Evolutionary conservation across 2,113 vertebrate genomes (phyloP), one percentile per base, ranked within the genome.

Genomic region (Menura novaehollandiae): DNA sequence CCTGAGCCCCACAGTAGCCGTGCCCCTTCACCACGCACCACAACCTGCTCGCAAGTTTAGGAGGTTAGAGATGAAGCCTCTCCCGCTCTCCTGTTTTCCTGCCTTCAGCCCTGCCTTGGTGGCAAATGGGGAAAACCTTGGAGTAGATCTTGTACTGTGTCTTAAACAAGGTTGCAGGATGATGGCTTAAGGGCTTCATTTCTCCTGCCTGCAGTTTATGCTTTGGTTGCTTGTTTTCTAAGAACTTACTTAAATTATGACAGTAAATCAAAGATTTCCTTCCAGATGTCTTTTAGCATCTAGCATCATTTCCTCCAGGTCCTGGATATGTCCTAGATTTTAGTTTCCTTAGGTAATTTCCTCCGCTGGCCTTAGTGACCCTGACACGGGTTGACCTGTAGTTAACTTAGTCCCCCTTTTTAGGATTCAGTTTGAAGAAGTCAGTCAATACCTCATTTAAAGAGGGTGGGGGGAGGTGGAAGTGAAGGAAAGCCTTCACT

Each of bases 321-420:
- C 95, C 93, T 95, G 85, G 84, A 89, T 94, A 96, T 97, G 94
- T 96, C 93, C 97, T 93, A 96, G 93, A 97, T 98, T 97, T 98
- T 91, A 93, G 93, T 96, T 97, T 98, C 96, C 92, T 97, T 96
- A 91, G 95, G 93, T 96, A 97, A 97, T 97, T 97, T 97, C 95
- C 96, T 97, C 87, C 74, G 51, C 91, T 91, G 88, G 89, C 88
- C 74, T 97, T 78, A 85, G 53, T 76, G 68, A 91, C 69, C 68
- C 88, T 94, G 67, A 87, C 95, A 89, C 6, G 59, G 43, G 80
- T 62, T 94, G 97, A 95, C 95, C 95, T 89, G 49, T 59, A 60
- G 89, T 95, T 97, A 97, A 95, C 94, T 87, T 64, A n/a, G 39
- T 71, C 89, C 67, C 41, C 33, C 63, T 84, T 95, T 96, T 91